These are phyloP conservation scores for Numenius phaeopus DNA, from an alignment of 2,797 vertebrate species.

Conservation along the genomic window DNA sequence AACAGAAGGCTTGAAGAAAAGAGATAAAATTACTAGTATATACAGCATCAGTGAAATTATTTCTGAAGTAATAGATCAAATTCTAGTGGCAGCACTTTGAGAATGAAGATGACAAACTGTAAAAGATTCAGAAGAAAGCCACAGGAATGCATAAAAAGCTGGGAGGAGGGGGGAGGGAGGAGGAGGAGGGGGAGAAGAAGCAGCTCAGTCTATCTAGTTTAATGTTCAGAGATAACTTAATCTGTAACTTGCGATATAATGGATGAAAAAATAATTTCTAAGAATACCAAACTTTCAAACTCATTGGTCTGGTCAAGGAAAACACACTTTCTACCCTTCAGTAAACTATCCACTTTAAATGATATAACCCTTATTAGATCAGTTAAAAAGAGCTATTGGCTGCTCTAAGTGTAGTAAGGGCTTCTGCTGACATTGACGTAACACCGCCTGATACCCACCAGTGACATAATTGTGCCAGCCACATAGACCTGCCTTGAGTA, in stretches of 20 bases:
- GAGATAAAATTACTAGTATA: conserved; percentile 46
- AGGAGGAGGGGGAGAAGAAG: neutral
- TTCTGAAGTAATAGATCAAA: conserved; percentile 50
- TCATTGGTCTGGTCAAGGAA: neutral
- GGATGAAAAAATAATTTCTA: neutral
- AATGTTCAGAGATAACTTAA: neutral
- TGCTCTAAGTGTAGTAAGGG: neutral
- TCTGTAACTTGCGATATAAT: neutral
- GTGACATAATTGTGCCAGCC: neutral
- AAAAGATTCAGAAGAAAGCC: neutral
- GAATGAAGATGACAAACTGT: conserved; percentile 37
- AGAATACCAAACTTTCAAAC: neutral
- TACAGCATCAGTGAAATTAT: conserved; percentile 35
- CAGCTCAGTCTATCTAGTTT: neutral
- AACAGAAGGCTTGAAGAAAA: conserved; percentile 38
- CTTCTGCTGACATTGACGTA: neutral
- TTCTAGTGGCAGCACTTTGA: conserved; percentile 38
- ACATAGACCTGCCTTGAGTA: neutral
- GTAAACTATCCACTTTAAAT: neutral
- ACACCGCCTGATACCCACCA: neutral
- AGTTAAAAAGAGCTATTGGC: neutral
- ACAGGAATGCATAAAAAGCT: neutral
- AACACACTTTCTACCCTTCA: neutral
- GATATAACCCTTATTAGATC: neutral
- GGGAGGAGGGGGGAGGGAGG: fast-evolving